A percentile compares a stretch with the other conserved stretches of the same genome.
phyloP scores from a whole-genome alignment of 2,113 vertebrate species.

The Ranitomeya variabilis region DNA sequence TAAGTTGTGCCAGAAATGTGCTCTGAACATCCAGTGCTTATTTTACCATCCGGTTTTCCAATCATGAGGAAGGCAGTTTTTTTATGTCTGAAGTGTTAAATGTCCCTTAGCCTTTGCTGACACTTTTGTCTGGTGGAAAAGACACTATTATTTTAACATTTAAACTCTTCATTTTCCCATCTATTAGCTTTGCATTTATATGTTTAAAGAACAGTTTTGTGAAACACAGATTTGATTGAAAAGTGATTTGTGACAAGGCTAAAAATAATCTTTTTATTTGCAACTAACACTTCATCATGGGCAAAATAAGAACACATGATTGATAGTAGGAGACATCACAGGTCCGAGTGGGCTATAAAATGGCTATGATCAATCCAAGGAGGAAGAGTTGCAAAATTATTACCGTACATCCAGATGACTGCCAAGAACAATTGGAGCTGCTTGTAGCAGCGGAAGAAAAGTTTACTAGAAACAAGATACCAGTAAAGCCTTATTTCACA shows the following conservation, averaged over 20 bases:
- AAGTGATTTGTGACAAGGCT: not conserved
- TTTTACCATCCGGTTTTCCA: constrained; percentile 33
- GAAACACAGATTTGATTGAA: not conserved
- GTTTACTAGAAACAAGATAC: constrained; percentile 1
- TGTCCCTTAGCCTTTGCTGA: not conserved
- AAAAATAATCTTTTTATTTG: constrained; percentile 20
- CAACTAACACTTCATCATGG: constrained; percentile 8
- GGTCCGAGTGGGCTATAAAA: not conserved
- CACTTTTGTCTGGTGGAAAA: not conserved
- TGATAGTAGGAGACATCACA: constrained; percentile 13
- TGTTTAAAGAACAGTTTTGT: not conserved
- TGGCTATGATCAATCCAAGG: constrained; percentile 5
- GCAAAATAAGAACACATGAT: not conserved
- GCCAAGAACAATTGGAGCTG: not conserved
- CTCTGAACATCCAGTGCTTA: constrained; percentile 30
- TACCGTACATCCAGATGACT: not conserved
- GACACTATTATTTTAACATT: constrained; percentile 7
- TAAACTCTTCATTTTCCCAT: not conserved
- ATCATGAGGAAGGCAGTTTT: constrained; percentile 20
- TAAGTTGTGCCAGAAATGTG: constrained; percentile 11
- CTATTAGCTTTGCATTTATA: not conserved
- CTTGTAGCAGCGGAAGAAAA: not conserved
- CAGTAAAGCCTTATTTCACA: not conserved
- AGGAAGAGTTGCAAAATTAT: not conserved
- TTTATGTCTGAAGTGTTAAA: constrained; percentile 7